These are phyloP conservation scores for Listronotus bonariensis DNA, from an alignment of 1,140 invertebrate species.

Conservation along the genomic window DNA sequence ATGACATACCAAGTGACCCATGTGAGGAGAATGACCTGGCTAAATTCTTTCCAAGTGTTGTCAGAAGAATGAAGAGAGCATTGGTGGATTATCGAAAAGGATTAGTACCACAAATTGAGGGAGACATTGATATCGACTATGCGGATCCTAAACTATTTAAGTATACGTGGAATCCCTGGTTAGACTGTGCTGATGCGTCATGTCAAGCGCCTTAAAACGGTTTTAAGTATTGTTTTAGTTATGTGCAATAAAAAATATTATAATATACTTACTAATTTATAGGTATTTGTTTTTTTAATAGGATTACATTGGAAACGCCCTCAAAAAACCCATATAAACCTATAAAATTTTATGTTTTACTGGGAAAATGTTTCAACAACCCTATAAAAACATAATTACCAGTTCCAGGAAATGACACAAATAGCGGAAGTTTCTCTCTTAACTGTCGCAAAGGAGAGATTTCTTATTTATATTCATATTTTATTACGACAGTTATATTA, in stretches of 20 bases:
- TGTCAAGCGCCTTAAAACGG: constrained; percentile 34
- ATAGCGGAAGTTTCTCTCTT: too few species aligned
- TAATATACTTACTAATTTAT: too few species aligned
- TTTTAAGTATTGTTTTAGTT: background rate
- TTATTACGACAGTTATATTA: too few species aligned
- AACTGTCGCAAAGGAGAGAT: too few species aligned
- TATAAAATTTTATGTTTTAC: too few species aligned
- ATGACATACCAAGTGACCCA: constrained; percentile 66
- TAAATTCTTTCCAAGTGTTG: constrained; percentile 55
- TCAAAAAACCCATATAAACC: too few species aligned
- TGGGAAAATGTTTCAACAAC: too few species aligned
- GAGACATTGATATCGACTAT: constrained; percentile 49
- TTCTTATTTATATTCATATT: too few species aligned
- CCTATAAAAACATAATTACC: too few species aligned
- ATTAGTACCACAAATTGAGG: constrained; percentile 53
- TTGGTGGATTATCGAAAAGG: constrained; percentile 54
- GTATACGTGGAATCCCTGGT: constrained; percentile 58
- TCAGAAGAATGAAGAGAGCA: constrained; percentile 55
- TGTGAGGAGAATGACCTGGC: constrained; percentile 68
- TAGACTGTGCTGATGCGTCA: constrained; percentile 46
- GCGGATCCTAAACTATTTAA: constrained; percentile 57
- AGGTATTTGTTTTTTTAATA: too few species aligned
- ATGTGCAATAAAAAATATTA: background rate
- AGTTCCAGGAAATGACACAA: too few species aligned
- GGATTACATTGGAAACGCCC: too few species aligned